Evolutionary conservation across 2,113 vertebrate genomes (phyloP).

Genomic region (Gambusia holbrooki): DNA sequence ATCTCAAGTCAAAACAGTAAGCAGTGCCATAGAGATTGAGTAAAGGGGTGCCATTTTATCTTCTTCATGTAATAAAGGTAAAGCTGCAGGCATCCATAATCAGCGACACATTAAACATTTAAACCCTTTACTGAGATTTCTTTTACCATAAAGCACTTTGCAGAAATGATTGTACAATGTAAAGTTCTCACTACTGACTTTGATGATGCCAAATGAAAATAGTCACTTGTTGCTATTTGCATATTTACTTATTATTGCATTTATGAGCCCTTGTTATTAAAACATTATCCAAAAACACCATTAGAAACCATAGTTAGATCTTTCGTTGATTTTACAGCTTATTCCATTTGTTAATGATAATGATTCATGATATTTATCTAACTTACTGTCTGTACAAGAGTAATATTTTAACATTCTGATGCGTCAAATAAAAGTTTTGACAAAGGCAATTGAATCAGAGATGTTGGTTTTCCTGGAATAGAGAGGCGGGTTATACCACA

Average conservation of each 20-base stretch:
- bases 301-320: conserved; percentile 36
- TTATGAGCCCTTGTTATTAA: conserved; percentile 55
- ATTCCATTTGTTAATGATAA: conserved; percentile 62
- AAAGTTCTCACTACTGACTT: conserved; percentile 66
- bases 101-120: neutral
- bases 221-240: conserved; percentile 61
- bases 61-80: conserved; percentile 12
- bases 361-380: conserved; percentile 72
- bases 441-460: conserved; percentile 43
- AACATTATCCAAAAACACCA: conserved; percentile 20
- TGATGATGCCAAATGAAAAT: conserved; percentile 76
- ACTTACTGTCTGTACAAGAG: conserved; percentile 64
- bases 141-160: conserved; percentile 73
- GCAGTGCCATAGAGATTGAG: conserved; percentile 72
- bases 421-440: conserved; percentile 74
- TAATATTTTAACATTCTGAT: conserved; percentile 74
- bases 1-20: conserved; percentile 32
- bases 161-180: conserved; percentile 76
- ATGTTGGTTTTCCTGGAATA: neutral
- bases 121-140: conserved; percentile 46
- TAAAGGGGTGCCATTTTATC: conserved; percentile 38
- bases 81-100: conserved; percentile 31
- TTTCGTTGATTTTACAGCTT: conserved; percentile 58
- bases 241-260: conserved; percentile 62
- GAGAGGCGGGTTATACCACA: neutral